A percentile compares a stretch with the other conserved stretches of the same genome.
These are phyloP conservation scores for Piscicola geometra DNA, from an alignment of 2,888 invertebrate species.

Conservation along the genomic window DNA sequence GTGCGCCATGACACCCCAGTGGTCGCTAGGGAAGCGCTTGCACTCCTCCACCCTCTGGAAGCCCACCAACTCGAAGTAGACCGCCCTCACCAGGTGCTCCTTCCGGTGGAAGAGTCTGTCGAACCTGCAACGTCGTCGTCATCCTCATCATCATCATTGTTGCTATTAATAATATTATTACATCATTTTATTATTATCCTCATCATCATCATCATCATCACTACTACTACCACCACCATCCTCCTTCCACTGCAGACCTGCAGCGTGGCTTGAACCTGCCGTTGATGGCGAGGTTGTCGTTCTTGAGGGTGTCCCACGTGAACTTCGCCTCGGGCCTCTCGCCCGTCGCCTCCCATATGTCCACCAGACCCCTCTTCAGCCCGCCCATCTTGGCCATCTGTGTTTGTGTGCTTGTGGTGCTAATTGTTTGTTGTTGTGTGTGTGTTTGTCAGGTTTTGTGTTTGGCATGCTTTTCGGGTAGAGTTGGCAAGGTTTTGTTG, in stretches of 20 bases:
- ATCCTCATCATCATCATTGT: too few relatives aligned
- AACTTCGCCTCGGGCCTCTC: conserved; percentile 58
- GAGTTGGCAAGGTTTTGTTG: too few relatives aligned
- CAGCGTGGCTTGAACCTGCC: conserved; percentile 55
- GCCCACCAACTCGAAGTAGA: conserved; percentile 60
- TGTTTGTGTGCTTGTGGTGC: too few relatives aligned
- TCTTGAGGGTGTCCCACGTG: conserved; percentile 63
- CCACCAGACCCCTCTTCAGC: conserved; percentile 49
- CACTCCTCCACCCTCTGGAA: conserved; percentile 58
- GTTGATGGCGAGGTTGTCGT: conserved; percentile 59
- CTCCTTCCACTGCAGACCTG: too few relatives aligned
- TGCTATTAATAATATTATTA: too few relatives aligned
- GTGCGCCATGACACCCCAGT: conserved; percentile 60
- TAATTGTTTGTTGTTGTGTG: neutral
- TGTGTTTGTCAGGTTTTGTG: too few relatives aligned
- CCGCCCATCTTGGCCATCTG: conserved; percentile 27
- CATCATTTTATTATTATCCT: too few relatives aligned
- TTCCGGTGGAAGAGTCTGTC: conserved; percentile 59
- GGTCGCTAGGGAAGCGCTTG: conserved; percentile 61
- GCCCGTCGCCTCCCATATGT: conserved; percentile 62
- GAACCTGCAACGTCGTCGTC: too few relatives aligned
- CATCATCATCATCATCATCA: too few relatives aligned
- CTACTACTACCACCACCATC: too few relatives aligned
- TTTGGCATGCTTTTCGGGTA: too few relatives aligned
- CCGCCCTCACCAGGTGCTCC: conserved; percentile 49